Evolutionary conservation across 2,113 vertebrate genomes (phyloP).

Genomic region (Alethe castanea): DNA sequence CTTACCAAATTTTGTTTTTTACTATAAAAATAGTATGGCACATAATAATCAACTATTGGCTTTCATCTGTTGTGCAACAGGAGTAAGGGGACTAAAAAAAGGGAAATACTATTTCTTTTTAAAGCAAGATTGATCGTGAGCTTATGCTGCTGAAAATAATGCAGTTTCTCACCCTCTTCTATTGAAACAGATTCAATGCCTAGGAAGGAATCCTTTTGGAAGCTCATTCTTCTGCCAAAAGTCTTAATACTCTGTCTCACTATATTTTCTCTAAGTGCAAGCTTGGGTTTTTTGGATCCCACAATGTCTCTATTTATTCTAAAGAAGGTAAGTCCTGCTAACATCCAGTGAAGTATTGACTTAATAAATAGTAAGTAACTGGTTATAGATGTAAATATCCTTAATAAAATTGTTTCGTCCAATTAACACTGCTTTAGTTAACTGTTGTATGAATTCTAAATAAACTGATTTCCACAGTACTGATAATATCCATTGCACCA

Average conservation of each 20-base stretch:
- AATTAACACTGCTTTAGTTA: background rate
- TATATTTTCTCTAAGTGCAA: constrained; percentile 83
- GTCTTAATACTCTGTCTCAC: constrained; percentile 79
- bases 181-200: constrained; percentile 74
- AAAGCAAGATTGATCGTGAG: background rate
- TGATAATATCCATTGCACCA: background rate
- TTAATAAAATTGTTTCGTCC: background rate
- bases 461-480: background rate
- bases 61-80: background rate
- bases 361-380: background rate
- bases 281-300: constrained; percentile 88
- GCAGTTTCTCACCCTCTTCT: background rate
- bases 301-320: constrained; percentile 89
- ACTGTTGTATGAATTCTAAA: background rate
- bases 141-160: background rate
- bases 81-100: background rate
- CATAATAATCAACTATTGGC: background rate
- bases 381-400: background rate
- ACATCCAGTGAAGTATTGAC: background rate
- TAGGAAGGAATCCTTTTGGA: constrained; percentile 82
- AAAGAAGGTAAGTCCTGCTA: constrained; percentile 75
- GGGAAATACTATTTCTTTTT: background rate
- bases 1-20: background rate
- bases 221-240: constrained; percentile 78
- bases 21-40: background rate